Evolutionary conservation across 2,113 vertebrate species (phyloP), one percentile per base, ranked within the genome.

Genomic region (Podarcis raffonei): DNA sequence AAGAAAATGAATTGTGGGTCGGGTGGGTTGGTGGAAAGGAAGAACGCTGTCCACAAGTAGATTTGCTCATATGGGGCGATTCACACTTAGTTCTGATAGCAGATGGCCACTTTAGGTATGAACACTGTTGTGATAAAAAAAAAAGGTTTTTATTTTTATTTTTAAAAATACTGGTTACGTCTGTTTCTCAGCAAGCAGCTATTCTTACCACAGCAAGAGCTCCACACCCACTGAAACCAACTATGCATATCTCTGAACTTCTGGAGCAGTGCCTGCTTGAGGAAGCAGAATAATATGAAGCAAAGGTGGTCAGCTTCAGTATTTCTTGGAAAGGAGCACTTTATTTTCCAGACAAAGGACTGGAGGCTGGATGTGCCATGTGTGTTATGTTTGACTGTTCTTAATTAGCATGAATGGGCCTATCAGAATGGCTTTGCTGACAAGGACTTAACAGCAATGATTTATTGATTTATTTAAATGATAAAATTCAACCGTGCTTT

Each of bases 71-170:
- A 83, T 77, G 72, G 81, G 16, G 16, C 20, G 11, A 22, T 68
- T 83, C 72, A 77, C 85, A 83, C 71, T 66, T 76, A 77, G 15
- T 53, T 27, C n/a, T 76, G 18, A 23, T 35, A 76, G 37, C 87
- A 88, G 87, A 77, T 88, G 81, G 59, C 12, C 6, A 18, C 32
- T 15, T 53, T 88, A 77, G 53, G 59, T 88, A 87, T 53, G 85
- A 87, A 35, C 20, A 87, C 25, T 79, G 48, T 25, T 75, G 74
- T 74, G n/a, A 59, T 85, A 11, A 53, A 53, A 53, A 22, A 84
- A 71, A 27, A 42, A 23, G 32, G 4, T 4, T 11, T 82, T 37
- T 20, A 83, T 82, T 83, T 69, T 25, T 32, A 66, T 69, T 48
- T n/a, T 16, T 18, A 83, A 66, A 77, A 39, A 37, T 15, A 57